These are phyloP conservation scores for Ceyx melanurus DNA, from an alignment of 2,113 vertebrate species.

Conservation along the genomic window DNA sequence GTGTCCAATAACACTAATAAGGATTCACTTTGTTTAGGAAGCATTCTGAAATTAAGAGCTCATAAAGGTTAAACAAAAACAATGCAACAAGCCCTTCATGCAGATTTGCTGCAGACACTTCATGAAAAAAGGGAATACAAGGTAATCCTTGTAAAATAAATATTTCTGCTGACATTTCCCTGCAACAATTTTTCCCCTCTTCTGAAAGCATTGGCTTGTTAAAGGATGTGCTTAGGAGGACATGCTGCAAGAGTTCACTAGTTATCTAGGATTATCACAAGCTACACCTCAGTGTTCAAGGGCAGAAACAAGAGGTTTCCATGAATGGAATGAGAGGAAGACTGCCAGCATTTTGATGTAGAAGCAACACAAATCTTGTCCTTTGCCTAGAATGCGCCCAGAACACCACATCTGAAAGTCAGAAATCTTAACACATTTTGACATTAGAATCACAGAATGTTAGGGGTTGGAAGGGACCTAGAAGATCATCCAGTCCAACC, in stretches of 20 bases:
- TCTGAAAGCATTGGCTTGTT: background rate
- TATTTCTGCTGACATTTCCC: background rate
- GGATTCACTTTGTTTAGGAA: background rate
- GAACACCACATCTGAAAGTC: background rate
- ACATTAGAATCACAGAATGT: too few species aligned
- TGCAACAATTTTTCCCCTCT: background rate
- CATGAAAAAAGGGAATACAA: background rate
- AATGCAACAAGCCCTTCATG: background rate
- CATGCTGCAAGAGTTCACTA: background rate
- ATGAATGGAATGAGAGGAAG: background rate
- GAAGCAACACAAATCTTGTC: background rate
- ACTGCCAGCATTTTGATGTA: background rate
- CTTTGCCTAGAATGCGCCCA: background rate
- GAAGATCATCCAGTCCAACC: too few species aligned
- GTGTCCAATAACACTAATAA: background rate
- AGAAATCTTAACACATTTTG: background rate
- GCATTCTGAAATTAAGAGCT: background rate
- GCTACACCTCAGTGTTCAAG: background rate
- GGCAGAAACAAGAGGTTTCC: background rate
- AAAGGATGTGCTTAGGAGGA: background rate
- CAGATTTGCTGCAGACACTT: background rate
- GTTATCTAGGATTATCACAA: accelerated
- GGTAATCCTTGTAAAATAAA: background rate
- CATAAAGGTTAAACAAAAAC: background rate
- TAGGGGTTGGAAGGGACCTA: too few species aligned